These are phyloP conservation scores for Lepidothrix coronata DNA, from an alignment of 2,113 vertebrate species.

Conservation along the genomic window DNA sequence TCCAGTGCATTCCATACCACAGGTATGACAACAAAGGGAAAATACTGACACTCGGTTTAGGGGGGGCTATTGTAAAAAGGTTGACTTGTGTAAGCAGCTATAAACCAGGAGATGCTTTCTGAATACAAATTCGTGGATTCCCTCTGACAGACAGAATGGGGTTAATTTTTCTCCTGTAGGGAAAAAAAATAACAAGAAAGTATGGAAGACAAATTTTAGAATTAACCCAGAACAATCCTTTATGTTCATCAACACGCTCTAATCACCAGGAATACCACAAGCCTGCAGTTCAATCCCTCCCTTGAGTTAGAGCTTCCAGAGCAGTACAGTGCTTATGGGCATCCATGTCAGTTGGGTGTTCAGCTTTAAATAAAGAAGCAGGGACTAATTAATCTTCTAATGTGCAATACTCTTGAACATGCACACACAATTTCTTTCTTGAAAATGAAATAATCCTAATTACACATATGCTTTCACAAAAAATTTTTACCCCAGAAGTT, in stretches of 20 bases:
- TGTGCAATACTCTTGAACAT: not conserved
- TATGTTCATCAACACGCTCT: not conserved
- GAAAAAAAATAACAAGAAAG: not conserved
- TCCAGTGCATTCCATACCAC: too few species aligned
- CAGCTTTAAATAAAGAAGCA: not conserved
- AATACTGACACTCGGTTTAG: not conserved
- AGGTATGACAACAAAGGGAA: not conserved
- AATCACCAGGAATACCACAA: not conserved
- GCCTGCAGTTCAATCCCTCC: not conserved
- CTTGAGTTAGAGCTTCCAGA: not conserved
- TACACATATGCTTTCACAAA: accelerated
- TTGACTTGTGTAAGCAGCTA: not conserved
- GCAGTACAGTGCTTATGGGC: not conserved
- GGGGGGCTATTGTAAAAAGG: not conserved
- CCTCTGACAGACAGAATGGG: not conserved
- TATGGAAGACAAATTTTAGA: not conserved
- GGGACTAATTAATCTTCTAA: not conserved
- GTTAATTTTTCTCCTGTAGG: not conserved
- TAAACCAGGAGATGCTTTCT: not conserved
- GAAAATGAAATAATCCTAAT: not conserved
- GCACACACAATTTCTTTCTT: not conserved
- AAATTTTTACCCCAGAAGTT: not conserved
- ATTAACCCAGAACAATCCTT: not conserved
- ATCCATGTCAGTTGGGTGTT: not conserved
- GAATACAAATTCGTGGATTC: not conserved